These are phyloP conservation scores for Calliopsis andreniformis DNA, from an alignment of 1,140 invertebrate genomes.

Conservation along the genomic window DNA sequence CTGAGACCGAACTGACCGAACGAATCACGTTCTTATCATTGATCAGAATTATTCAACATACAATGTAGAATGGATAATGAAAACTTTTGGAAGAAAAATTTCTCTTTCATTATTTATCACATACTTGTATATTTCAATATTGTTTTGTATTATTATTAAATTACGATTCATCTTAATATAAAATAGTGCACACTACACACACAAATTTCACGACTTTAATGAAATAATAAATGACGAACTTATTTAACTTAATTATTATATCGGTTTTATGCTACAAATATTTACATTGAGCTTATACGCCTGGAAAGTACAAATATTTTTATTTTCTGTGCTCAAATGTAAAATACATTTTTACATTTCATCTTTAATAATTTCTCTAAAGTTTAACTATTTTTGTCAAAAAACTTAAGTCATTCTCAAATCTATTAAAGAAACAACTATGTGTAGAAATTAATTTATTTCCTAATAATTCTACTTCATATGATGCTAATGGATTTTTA, in stretches of 20 bases:
- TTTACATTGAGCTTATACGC: constrained; percentile 55
- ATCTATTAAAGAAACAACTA: constrained; percentile 13
- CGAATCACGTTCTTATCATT: neutral
- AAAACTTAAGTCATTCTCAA: constrained; percentile 22
- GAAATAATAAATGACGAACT: constrained; percentile 55
- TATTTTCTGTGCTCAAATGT: constrained; percentile 47
- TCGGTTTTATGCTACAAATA: constrained; percentile 56
- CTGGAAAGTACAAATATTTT: constrained; percentile 48
- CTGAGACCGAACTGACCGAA: neutral
- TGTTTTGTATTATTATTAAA: constrained; percentile 27
- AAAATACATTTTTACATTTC: constrained; percentile 27
- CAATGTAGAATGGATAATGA: neutral
- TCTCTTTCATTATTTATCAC: constrained; percentile 46
- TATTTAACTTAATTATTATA: constrained; percentile 42
- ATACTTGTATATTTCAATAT: constrained; percentile 48
- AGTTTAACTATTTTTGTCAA: neutral
- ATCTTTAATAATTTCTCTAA: constrained; percentile 37
- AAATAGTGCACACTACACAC: constrained; percentile 45
- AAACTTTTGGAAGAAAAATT: neutral
- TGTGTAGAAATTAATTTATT: neutral
- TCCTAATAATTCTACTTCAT: neutral
- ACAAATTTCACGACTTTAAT: constrained; percentile 39
- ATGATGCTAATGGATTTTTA: neutral
- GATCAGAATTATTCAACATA: neutral
- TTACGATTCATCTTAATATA: constrained; percentile 24